Evolutionary conservation across 1,140 invertebrate species (phyloP), one percentile per base, ranked within the genome.

Genomic region (Kradibia gibbosae): DNA sequence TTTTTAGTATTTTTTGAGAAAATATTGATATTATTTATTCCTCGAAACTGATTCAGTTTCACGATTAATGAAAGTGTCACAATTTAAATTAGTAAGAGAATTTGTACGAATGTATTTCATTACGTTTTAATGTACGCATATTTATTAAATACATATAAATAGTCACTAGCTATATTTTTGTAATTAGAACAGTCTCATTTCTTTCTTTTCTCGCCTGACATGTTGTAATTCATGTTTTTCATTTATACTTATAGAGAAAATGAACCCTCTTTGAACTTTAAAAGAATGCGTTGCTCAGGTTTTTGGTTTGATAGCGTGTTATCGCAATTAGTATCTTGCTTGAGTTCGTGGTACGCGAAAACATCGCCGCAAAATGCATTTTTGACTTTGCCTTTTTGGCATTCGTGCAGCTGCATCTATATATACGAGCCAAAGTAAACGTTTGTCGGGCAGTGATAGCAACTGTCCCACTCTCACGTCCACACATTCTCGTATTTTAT

Each of bases 291-390:
- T 0, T 17, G 1, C 17, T 3, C 60, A 11, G 31, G 11, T 36
- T 36, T 36, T 17, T 36, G 31, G 60, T 36, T 65, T 65, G 11
- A 65, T 55, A 34, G 48, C 10, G 31, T 31, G 50, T 80, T 80
- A 80, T 80, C 78, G 78, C 78, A 80, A 73, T 80, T 80, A 73
- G 79, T 73, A 80, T 74, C 72, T 55, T 3, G 34, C 25, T 25
- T 4, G 36, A 7, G 39, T 39, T 31, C 5, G 42, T 65, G 7
- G 28, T 42, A n/a, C 22, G 34, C 7, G 50, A 72, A 53, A 62
- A 77, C 42, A 39, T n/a, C 28, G 20, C 17, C 5, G 34, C 20
- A 75, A 55, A 77, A 65, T 75, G 72, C 70, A 75, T 31, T 80
- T 80, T 80, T 75, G 42, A 53, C 39, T 60, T 78, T 55, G 62